Conservation (phyloP, 2,113 vertebrate genomes). For the Hemibagrus wyckioides region DNA sequence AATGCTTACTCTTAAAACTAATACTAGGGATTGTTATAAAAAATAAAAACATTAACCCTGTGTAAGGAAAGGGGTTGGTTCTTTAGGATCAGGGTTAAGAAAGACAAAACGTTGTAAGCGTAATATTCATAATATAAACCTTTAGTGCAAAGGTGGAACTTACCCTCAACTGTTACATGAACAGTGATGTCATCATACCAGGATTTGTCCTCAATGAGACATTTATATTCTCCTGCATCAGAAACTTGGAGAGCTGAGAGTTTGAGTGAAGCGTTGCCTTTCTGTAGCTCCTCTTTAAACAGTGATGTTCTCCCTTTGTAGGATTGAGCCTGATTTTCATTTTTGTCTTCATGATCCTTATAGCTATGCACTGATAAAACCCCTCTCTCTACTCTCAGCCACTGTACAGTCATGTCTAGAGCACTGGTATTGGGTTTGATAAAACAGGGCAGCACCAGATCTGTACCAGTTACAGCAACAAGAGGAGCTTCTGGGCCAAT, state of each 20-base stretch:
- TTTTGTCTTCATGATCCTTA: background rate
- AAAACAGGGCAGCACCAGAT: background rate
- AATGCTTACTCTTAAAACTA: too few species aligned
- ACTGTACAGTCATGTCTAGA: background rate
- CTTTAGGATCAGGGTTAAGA: too few species aligned
- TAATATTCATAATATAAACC: too few species aligned
- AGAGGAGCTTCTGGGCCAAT: background rate
- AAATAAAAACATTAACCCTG: too few species aligned
- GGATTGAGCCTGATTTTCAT: background rate
- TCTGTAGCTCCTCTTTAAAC: background rate
- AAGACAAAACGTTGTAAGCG: too few species aligned
- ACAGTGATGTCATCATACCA: background rate
- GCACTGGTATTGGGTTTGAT: background rate
- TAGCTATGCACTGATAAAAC: background rate
- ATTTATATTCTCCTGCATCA: background rate
- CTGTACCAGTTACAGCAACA: background rate
- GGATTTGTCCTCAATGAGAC: background rate
- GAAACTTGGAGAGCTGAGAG: background rate
- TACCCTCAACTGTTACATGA: background rate
- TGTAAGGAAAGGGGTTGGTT: too few species aligned
- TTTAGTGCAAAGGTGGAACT: background rate
- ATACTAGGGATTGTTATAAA: too few species aligned
- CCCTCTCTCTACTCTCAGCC: background rate
- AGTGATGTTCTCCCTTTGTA: background rate
- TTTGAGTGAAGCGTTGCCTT: constrained; percentile 6